These are phyloP conservation scores for Thaumatotibia leucotreta DNA, from an alignment of 1,140 invertebrate genomes.

Conservation along the genomic window DNA sequence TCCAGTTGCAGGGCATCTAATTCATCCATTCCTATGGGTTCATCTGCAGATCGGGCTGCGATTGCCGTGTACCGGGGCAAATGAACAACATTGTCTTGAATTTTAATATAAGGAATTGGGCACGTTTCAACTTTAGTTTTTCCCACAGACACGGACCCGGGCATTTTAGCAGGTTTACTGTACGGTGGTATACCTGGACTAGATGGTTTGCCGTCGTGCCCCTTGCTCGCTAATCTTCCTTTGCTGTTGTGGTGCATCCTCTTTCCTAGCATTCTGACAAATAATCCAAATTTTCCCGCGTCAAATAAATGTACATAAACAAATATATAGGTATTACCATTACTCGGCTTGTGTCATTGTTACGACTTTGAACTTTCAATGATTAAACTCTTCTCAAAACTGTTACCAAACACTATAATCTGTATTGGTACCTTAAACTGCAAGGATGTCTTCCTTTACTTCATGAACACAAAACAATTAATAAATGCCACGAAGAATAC, in stretches of 20 bases:
- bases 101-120: slow-evolving; percentile 64
- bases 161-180: slow-evolving; percentile 67
- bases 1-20: slow-evolving; percentile 91
- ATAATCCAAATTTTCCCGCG: slow-evolving; percentile 59
- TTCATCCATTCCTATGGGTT: slow-evolving; percentile 82
- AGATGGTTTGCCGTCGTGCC: slow-evolving; percentile 71
- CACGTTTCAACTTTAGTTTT: slow-evolving; percentile 64
- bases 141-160: slow-evolving; percentile 50
- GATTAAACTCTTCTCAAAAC: background rate
- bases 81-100: slow-evolving; percentile 58
- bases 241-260: slow-evolving; percentile 74
- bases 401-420: background rate
- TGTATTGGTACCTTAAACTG: background rate
- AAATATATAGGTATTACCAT: slow-evolving; percentile 30
- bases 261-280: slow-evolving; percentile 67
- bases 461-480: background rate
- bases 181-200: slow-evolving; percentile 71
- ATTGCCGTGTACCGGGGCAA: slow-evolving; percentile 64
- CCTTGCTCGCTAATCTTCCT: slow-evolving; percentile 64
- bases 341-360: slow-evolving; percentile 16
- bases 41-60: slow-evolving; percentile 64
- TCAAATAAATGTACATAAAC: slow-evolving; percentile 25
- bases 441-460: background rate
- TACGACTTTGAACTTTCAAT: background rate
- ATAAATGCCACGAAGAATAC: background rate